A percentile compares a stretch with the other conserved stretches of the same genome.
These are phyloP conservation scores for Echinometra lucunter DNA, from an alignment of 53 echinoderm and acorn worm genomes.

Conservation along the genomic window DNA sequence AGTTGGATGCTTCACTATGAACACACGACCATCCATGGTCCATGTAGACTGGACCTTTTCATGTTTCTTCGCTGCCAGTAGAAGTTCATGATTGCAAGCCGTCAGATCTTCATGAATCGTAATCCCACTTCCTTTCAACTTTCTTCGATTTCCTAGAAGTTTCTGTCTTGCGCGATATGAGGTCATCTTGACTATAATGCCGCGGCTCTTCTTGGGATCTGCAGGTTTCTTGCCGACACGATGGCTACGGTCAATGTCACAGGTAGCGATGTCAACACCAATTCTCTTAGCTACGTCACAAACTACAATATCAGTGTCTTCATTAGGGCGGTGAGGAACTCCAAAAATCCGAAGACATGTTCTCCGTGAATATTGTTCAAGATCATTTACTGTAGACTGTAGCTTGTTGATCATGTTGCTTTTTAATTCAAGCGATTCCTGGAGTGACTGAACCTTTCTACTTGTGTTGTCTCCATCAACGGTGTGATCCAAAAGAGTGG, in stretches of 20 bases:
- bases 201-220: not conserved
- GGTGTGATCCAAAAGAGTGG: not conserved
- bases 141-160: not conserved
- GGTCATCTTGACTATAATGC: not conserved
- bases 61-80: too few species aligned
- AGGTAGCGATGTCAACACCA: not conserved
- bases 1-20: too few species aligned
- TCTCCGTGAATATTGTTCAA: not conserved
- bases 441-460: not conserved
- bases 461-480: not conserved
- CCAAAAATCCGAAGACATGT: not conserved
- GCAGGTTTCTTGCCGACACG: not conserved
- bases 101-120: not conserved
- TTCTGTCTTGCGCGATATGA: not conserved
- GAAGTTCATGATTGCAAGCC: not conserved
- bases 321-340: not conserved
- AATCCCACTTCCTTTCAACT: not conserved
- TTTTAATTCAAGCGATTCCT: not conserved
- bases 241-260: slow-evolving; percentile 1
- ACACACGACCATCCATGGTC: too few species aligned
- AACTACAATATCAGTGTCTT: not conserved
- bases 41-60: too few species aligned
- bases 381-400: not conserved
- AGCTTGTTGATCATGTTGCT: not conserved
- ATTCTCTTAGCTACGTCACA: not conserved